Conservation (phyloP, 2,113 vertebrate species). For the Corvus cornix region DNA sequence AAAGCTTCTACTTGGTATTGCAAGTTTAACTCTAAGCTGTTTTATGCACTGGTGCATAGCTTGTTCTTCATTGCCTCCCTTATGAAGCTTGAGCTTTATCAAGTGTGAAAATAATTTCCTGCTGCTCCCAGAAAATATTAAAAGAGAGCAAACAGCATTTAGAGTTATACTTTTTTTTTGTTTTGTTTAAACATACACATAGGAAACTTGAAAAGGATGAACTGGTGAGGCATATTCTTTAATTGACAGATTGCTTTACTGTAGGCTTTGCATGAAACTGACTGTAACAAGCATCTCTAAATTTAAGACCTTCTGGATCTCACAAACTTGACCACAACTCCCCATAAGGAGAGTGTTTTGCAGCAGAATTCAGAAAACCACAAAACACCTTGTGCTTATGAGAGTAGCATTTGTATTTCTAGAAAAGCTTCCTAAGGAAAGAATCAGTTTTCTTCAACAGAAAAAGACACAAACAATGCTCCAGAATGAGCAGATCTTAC, state of each 20-base stretch:
- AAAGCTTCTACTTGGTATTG: not conserved
- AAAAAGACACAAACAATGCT: not conserved
- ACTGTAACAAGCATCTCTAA: not conserved
- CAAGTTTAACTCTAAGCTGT: not conserved
- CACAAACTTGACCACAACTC: not conserved
- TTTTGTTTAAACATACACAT: not conserved
- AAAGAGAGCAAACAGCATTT: not conserved
- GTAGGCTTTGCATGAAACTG: not conserved
- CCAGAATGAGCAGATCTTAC: not conserved
- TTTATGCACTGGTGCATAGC: not conserved
- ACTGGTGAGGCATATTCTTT: not conserved
- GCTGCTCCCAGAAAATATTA: not conserved
- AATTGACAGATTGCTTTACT: not conserved
- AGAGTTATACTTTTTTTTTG: not conserved
- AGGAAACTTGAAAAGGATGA: not conserved
- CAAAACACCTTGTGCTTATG: not conserved
- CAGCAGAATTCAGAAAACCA: not conserved
- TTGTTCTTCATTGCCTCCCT: not conserved
- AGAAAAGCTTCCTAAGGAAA: not conserved
- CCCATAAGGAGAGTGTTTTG: not conserved
- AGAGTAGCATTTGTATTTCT: not conserved
- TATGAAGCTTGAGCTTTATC: not conserved
- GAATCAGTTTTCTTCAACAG: not conserved
- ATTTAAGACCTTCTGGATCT: not conserved
- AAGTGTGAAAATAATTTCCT: not conserved